Conservation (phyloP, 2,113 vertebrate species). For the Ondatra zibethicus region DNA sequence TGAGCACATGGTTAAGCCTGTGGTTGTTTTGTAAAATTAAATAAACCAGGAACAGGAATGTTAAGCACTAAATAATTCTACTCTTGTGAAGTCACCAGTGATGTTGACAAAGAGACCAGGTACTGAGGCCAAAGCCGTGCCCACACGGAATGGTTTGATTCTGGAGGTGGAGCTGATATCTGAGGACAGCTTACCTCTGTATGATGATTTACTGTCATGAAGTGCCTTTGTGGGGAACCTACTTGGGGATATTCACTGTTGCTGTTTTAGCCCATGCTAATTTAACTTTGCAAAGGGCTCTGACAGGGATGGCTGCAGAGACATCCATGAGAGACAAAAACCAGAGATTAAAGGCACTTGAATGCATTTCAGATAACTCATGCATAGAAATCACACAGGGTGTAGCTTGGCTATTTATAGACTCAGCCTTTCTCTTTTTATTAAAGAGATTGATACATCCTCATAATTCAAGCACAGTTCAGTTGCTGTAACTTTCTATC, state of each 20-base stretch:
- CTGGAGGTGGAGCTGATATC: no score
- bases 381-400: neutral
- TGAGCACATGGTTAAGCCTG: no score
- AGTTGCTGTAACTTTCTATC: neutral
- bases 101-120: neutral
- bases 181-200: neutral
- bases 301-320: neutral
- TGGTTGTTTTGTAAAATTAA: no score
- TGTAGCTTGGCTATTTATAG: neutral
- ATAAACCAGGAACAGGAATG: no score
- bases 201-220: accelerated
- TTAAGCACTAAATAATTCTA: neutral
- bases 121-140: accelerated
- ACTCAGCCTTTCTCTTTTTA: neutral
- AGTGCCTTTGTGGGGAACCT: neutral
- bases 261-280: neutral
- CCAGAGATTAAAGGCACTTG: neutral
- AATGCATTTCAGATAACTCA: neutral
- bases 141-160: accelerated
- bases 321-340: neutral
- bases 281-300: neutral
- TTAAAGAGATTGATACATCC: neutral
- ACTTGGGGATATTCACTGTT: neutral
- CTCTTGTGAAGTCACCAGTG: accelerated
- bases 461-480: neutral